Evolutionary conservation across 2,113 vertebrate species (phyloP), one percentile per base, ranked within the genome.

Genomic region (Butorides virescens): DNA sequence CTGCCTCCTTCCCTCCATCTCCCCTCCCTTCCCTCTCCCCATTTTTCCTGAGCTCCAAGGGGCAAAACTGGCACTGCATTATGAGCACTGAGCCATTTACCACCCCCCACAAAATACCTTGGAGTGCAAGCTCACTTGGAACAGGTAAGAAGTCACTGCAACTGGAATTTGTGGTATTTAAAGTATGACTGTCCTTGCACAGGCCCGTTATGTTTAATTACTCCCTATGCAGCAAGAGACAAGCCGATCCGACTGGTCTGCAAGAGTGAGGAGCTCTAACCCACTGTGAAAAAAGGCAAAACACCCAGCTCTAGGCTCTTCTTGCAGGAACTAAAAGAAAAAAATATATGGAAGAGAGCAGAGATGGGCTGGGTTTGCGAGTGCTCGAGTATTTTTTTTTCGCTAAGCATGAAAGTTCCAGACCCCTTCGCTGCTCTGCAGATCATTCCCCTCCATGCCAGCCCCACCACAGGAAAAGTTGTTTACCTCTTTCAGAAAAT

Each of bases 1-100:
- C 79, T 87, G 53, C 53, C 74, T 98, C 70, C 59, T 76, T 92
- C 74, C 83, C 82, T 96, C 86, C 86, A 50, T 49, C 84, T 79
- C 26, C 25, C 27, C 39, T 59, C 71, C 72, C 73, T 88, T 86
- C 20, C 72, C 19, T 92, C 67, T 92, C 53, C 62, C 78, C 44
- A 50, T 19, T 68, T 90, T 83, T 50, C 19, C 80, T 55, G 59
- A 58, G 79, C 76, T 94, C 61, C 61, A 74, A 95, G 86, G 72
- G 50, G 13, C 61, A 91, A 25, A 7, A 14, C 74, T 14, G 3
- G 32, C 73, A 73, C 46, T 9, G 1, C 9, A 9, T 55, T 76
- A 85, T 11, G 44, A 94, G 77, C 10, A 20, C 88, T 22, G 82
- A 93, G 90, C 66, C 74, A n/a, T 72, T 85, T 49, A 34, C 23